A percentile compares a stretch with the other conserved stretches of the same genome.
Evolutionary conservation across 2,888 invertebrate species (phyloP).

Genomic region (Pristionchus exspectatus): DNA sequence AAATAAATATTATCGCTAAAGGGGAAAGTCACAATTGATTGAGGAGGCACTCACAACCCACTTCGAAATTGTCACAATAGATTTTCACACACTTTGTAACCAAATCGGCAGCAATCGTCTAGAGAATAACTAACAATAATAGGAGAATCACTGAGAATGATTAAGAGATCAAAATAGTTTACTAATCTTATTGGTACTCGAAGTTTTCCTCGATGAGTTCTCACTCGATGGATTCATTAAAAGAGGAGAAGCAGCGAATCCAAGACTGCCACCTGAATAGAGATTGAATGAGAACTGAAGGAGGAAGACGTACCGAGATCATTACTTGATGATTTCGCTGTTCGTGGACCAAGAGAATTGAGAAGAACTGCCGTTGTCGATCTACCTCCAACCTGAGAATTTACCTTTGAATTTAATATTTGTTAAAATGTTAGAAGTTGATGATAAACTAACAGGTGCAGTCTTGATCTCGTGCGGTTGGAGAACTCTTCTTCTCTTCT

Average conservation of each 20-base stretch:
- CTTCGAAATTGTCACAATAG: not conserved
- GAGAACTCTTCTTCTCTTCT: conserved; percentile 74
- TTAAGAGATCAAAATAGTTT: not conserved
- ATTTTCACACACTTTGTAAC: not conserved
- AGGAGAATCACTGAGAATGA: not conserved
- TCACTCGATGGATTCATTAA: conserved; percentile 1
- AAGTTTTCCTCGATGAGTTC: not conserved
- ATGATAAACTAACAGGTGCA: conserved; percentile 60
- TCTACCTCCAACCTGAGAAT: conserved; percentile 59
- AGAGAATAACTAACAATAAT: not conserved
- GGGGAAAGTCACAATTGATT: conserved; percentile 6
- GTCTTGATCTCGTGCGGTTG: conserved; percentile 74
- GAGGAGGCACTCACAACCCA: conserved; percentile 20
- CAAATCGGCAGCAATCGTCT: not conserved
- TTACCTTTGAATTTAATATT: too few relatives aligned
- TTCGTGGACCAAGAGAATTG: conserved; percentile 64
- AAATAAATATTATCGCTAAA: conserved; percentile 32
- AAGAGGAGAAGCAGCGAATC: conserved; percentile 17
- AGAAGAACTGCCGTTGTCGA: conserved; percentile 73
- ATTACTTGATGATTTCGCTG: not conserved
- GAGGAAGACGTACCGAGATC: not conserved
- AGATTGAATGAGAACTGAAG: not conserved
- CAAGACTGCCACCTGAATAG: not conserved
- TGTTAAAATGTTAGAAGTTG: not conserved
- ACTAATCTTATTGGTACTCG: not conserved